These are phyloP conservation scores for Sarotherodon lohbergeri DNA, from an alignment of 2,113 vertebrate species.

Conservation along the genomic window DNA sequence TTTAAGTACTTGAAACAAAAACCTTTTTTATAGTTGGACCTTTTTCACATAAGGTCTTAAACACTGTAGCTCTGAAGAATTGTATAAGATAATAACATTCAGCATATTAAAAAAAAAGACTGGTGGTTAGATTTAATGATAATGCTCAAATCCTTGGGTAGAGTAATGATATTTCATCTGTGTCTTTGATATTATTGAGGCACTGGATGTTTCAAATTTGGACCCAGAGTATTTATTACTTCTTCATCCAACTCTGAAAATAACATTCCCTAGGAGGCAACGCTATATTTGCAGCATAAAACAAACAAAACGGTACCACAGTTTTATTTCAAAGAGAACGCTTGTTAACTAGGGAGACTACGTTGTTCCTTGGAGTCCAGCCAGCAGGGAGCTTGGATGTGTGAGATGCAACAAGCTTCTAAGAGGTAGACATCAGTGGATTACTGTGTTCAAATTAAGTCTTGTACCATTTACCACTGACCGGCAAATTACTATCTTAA, in stretches of 20 bases:
- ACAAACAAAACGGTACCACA: not conserved
- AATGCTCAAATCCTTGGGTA: not conserved
- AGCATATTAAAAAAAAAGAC: not conserved
- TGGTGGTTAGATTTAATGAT: not conserved
- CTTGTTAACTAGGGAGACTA: not conserved
- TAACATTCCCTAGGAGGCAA: not conserved
- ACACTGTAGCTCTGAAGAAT: not conserved
- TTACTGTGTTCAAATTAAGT: not conserved
- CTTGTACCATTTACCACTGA: not conserved
- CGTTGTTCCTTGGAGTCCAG: not conserved
- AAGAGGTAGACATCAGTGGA: not conserved
- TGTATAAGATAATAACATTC: not conserved
- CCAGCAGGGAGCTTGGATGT: not conserved
- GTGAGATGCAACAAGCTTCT: not conserved
- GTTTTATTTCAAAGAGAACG: slow-evolving; percentile 1
- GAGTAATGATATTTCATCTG: not conserved
- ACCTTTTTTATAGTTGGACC: not conserved
- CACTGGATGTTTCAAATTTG: not conserved
- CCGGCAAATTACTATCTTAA: not conserved
- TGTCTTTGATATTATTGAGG: not conserved
- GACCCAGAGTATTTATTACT: not conserved
- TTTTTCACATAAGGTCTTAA: not conserved
- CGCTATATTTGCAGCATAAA: not conserved
- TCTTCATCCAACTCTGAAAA: slow-evolving; percentile 9
- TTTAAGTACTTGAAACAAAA: not conserved